Evolutionary conservation across 2,888 invertebrate genomes (phyloP).

Genomic region (Xanthorhoe designata): DNA sequence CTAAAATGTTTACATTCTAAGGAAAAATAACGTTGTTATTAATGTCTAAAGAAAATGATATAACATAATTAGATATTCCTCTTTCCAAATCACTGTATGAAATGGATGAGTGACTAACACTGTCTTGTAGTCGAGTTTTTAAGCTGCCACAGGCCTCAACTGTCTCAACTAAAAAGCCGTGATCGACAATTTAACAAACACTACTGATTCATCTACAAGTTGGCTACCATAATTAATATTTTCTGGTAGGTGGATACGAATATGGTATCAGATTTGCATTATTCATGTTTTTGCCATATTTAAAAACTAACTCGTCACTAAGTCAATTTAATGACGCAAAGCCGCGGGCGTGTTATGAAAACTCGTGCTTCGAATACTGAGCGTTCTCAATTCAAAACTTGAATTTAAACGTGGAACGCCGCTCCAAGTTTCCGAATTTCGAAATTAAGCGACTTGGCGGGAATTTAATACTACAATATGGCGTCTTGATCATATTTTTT

Average conservation of each 20-base stretch:
- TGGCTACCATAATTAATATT: neutral
- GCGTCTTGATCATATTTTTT: constrained; percentile 46
- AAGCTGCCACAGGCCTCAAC: too few species aligned
- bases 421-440: constrained; percentile 80
- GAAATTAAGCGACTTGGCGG: constrained; percentile 79
- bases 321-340: constrained; percentile 59
- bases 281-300: constrained; percentile 2
- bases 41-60: too few species aligned
- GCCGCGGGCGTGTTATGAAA: constrained; percentile 71
- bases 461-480: constrained; percentile 77
- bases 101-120: too few species aligned
- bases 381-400: constrained; percentile 79
- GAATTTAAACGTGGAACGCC: constrained; percentile 77
- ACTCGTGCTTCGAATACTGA: constrained; percentile 79
- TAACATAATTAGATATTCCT: too few species aligned
- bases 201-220: neutral
- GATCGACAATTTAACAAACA: too few species aligned
- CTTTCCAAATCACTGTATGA: too few species aligned
- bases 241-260: neutral
- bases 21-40: too few species aligned
- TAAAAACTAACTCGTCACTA: constrained; percentile 44
- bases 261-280: neutral
- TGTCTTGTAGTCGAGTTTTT: too few species aligned
- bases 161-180: too few species aligned
- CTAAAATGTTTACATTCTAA: too few species aligned